These are phyloP conservation scores for Paralvinella palmiformis DNA, from an alignment of 1,140 invertebrate species.

Conservation along the genomic window DNA sequence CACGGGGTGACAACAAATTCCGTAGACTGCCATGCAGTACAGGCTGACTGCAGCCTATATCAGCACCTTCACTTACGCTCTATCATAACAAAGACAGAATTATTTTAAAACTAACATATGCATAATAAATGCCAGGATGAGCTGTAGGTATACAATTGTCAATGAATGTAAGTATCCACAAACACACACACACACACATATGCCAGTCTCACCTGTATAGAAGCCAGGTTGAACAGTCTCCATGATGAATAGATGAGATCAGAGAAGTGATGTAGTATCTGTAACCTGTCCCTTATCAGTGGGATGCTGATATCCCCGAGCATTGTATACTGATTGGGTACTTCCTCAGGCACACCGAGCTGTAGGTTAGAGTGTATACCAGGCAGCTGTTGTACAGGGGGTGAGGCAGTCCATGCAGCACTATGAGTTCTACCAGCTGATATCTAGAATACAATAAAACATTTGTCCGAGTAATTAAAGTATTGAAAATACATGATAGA, in stretches of 20 bases:
- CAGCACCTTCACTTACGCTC: neutral
- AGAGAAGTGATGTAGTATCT: slow-evolving; percentile 60
- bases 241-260: slow-evolving; percentile 61
- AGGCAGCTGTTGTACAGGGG: slow-evolving; percentile 50
- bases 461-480: no score
- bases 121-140: no score
- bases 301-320: slow-evolving; percentile 54
- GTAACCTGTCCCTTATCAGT: slow-evolving; percentile 56
- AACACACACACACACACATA: neutral
- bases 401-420: slow-evolving; percentile 60
- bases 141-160: neutral
- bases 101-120: neutral
- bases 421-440: slow-evolving; percentile 61
- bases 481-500: no score
- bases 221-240: slow-evolving; percentile 56
- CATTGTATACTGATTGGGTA: slow-evolving; percentile 58
- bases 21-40: slow-evolving; percentile 53
- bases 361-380: slow-evolving; percentile 52
- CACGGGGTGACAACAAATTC: slow-evolving; percentile 56
- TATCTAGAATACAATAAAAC: no score
- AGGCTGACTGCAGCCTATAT: neutral
- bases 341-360: slow-evolving; percentile 54
- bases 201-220: slow-evolving; percentile 25
- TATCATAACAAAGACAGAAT: neutral
- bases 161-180: neutral